Conservation (phyloP, 2,888 invertebrate species). For the Eretmocerus hayati region DNA sequence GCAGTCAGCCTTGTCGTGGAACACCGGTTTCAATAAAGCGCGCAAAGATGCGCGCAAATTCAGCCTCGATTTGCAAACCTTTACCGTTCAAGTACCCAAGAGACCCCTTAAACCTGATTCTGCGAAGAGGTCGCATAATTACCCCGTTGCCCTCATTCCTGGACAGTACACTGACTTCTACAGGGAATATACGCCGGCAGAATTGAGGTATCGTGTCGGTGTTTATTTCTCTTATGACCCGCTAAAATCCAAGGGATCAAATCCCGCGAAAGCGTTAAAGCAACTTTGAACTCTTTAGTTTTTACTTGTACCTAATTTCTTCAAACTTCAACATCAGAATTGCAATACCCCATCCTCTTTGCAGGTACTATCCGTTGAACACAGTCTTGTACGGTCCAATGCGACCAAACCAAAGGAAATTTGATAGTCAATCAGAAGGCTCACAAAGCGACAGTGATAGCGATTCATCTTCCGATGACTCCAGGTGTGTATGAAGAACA, state of each 20-base stretch:
- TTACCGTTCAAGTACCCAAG: conserved; percentile 73
- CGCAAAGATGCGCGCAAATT: conserved; percentile 70
- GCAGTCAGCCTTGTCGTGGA: conserved; percentile 83
- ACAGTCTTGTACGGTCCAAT: conserved; percentile 69
- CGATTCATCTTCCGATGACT: conserved; percentile 48
- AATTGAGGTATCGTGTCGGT: conserved; percentile 52
- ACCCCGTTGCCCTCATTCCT: conserved; percentile 89
- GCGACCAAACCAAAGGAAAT: conserved; percentile 47
- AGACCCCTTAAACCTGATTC: conserved; percentile 49
- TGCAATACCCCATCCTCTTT: not conserved
- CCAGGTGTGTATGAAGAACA: conserved; percentile 42
- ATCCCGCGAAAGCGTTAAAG: no score
- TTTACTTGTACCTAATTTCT: no score
- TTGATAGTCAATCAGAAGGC: conserved; percentile 52
- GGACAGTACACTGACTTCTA: conserved; percentile 93
- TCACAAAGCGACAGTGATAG: conserved; percentile 48
- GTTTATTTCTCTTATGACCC: no score
- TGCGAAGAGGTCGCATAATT: conserved; percentile 58
- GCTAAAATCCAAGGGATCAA: no score
- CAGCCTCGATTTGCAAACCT: conserved; percentile 88
- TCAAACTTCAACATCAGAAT: no score
- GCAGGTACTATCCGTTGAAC: conserved; percentile 86
- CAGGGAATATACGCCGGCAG: conserved; percentile 65
- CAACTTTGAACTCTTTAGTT: no score
- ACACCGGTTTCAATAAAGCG: conserved; percentile 73